These are phyloP conservation scores for Actinostola sp. DNA, from an alignment of 92 coral and sea anemone species.

Conservation along the genomic window DNA sequence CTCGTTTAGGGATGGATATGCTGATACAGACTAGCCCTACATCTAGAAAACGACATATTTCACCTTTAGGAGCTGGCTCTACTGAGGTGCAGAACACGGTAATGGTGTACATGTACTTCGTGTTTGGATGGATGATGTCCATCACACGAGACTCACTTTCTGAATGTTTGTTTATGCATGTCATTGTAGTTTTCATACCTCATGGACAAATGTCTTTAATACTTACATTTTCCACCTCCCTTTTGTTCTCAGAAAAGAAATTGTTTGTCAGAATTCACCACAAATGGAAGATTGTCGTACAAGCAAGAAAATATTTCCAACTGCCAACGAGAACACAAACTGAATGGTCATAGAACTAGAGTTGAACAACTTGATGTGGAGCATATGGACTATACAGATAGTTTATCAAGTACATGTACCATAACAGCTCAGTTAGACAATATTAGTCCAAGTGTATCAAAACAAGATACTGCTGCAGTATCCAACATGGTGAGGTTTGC, in stretches of 20 bases:
- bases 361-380: background rate
- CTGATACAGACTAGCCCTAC: background rate
- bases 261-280: slow-evolving; percentile 5
- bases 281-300: background rate
- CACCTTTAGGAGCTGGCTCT: slow-evolving; percentile 8
- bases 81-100: slow-evolving; percentile 12
- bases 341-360: background rate
- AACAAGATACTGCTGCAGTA: too few relatives aligned
- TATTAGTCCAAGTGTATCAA: too few relatives aligned
- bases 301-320: background rate
- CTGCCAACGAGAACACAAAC: slow-evolving; percentile 1
- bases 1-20: background rate
- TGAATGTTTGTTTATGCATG: too few relatives aligned
- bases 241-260: slow-evolving; percentile 18
- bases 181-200: too few relatives aligned
- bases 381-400: slow-evolving; percentile 8
- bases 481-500: slow-evolving; percentile 5
- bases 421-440: background rate
- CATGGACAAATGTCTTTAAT: too few relatives aligned
- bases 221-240: too few relatives aligned
- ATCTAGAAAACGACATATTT: slow-evolving; percentile 15
- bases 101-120: too few relatives aligned
- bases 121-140: too few relatives aligned
- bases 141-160: too few relatives aligned
- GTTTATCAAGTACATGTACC: background rate